Evolutionary conservation across 2,797 vertebrate genomes (phyloP).

Genomic region (Anabas testudineus): DNA sequence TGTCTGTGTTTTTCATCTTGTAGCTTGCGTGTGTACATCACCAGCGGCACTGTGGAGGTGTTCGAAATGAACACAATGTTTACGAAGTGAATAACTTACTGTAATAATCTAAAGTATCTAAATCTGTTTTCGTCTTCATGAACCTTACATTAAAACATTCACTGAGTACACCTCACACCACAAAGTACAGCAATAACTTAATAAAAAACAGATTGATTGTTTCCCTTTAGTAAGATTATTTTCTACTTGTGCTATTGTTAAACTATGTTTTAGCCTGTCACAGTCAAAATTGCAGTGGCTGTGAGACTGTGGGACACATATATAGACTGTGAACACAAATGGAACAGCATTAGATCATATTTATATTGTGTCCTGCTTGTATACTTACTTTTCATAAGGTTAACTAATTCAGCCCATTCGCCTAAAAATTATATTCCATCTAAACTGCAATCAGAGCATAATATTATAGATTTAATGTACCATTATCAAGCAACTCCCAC

Average conservation of each 20-base stretch:
- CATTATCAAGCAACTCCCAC: neutral
- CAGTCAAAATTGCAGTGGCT: neutral
- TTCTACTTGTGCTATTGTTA: neutral
- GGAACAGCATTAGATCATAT: neutral
- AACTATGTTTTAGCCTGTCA: neutral
- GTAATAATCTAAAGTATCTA: neutral
- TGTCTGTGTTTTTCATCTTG: slow-evolving; percentile 15
- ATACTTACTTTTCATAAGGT: neutral
- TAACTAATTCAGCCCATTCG: no score
- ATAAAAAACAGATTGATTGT: neutral
- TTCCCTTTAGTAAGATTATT: neutral
- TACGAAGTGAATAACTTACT: neutral
- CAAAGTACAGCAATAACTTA: neutral
- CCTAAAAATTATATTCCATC: no score
- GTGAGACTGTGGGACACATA: no score
- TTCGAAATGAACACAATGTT: neutral
- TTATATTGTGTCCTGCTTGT: neutral
- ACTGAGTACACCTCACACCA: neutral
- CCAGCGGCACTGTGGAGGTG: neutral
- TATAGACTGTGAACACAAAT: neutral
- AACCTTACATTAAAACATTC: neutral
- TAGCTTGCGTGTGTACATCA: neutral
- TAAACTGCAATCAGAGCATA: neutral
- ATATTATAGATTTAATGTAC: neutral
- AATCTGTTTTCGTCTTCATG: slow-evolving; percentile 8